Evolutionary conservation across 2,113 vertebrate genomes (phyloP), one percentile per base, ranked within the genome.

Genomic region (Ardeotis arabs): DNA sequence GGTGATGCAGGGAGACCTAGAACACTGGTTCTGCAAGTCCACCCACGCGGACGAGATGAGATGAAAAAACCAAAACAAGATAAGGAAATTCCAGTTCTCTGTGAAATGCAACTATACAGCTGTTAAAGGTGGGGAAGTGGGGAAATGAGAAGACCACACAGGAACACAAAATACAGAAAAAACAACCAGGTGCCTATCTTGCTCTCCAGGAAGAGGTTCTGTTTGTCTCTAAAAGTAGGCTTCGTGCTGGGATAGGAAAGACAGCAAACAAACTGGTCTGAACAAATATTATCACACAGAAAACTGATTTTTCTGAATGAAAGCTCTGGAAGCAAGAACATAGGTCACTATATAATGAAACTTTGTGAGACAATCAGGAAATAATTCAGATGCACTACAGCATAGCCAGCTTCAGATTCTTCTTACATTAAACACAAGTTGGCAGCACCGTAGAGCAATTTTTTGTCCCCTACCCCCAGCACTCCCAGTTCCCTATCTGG

Each of bases 31-130:
- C 80, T 95, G 91, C 86, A 69, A 87, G 92, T 90, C 77, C 84
- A 95, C 86, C 90, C 96, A 96, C n/a, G 0, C 73, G 92, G 69
- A 73, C 7, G 14, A 96, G 88, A 87, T 95, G 14, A 96, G 88
- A 87, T 95, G 94, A 75, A 79, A 96, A 95, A 58, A 62, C 87
- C 94, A 87, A 93, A 85, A 83, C 53, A 91, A 93, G 87, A 80
- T 84, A 95, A 89, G 62, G 77, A 87, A 89, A 95, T 94, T 93
- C 89, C 94, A 92, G 41, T 70, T 73, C 86, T 95, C 80, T 50
- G 15, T 63, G 75, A 96, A 95, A 89, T 22, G 50, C 37, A 96
- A 77, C 75, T 55, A 37, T 23, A 74, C 23, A 94, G 84, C 80
- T 62, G 53, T 55, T 78, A 82, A 21, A 90, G 56, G 64, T 87